Conservation (phyloP, 2,888 invertebrate species). For the Eugnorisma glareosa region DNA sequence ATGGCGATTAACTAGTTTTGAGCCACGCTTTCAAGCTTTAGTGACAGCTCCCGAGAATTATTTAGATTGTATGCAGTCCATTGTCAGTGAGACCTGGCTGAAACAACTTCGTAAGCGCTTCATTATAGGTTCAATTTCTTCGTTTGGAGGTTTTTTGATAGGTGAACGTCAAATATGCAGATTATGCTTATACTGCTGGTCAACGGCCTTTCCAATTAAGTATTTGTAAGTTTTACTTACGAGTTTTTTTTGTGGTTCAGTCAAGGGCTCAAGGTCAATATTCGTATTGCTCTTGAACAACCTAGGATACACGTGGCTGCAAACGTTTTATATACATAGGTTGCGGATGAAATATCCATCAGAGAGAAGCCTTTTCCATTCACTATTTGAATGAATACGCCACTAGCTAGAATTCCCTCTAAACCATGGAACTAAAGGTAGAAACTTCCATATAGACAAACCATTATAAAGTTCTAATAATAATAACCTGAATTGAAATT, state of each 20-base stretch:
- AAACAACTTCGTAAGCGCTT: slow-evolving; percentile 28
- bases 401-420: background rate
- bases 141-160: too few relatives aligned
- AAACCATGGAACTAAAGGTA: slow-evolving; percentile 14
- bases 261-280: background rate
- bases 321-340: background rate
- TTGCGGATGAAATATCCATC: background rate
- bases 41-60: slow-evolving; percentile 31
- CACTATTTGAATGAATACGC: background rate
- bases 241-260: background rate
- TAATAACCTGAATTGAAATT: slow-evolving; percentile 60
- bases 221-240: background rate
- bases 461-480: slow-evolving; percentile 46
- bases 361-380: background rate
- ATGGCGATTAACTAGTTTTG: slow-evolving; percentile 43
- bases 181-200: background rate
- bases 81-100: slow-evolving; percentile 31
- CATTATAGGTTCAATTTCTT: background rate
- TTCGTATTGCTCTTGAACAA: background rate
- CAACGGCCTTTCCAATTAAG: background rate
- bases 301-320: too few relatives aligned
- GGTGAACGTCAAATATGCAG: background rate
- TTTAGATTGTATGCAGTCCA: slow-evolving; percentile 36
- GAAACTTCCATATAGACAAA: slow-evolving; percentile 34
- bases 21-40: slow-evolving; percentile 11